Conservation (phyloP, 2,113 vertebrate species). For the Notothenia coriiceps region DNA sequence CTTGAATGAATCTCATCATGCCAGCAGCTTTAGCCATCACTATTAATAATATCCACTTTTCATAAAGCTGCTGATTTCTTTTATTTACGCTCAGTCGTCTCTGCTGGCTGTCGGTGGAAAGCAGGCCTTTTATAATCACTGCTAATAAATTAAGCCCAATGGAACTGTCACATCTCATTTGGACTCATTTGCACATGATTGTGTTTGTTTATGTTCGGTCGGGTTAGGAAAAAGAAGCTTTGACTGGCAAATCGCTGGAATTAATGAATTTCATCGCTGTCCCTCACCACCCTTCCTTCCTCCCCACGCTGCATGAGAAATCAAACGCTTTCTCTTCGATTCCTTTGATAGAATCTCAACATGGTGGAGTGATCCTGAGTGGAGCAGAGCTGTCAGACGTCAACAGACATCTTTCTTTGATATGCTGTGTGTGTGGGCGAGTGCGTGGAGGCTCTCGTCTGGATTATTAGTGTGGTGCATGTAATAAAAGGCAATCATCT, state of each 20-base stretch:
- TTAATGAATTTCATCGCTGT: slow-evolving; percentile 76
- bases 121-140: slow-evolving; percentile 73
- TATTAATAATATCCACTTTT: slow-evolving; percentile 82
- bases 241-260: slow-evolving; percentile 80
- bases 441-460: slow-evolving; percentile 11
- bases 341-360: slow-evolving; percentile 62
- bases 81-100: slow-evolving; percentile 74
- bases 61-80: slow-evolving; percentile 79
- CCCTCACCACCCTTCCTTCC: slow-evolving; percentile 32
- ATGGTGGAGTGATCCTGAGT: slow-evolving; percentile 59
- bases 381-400: slow-evolving; percentile 75
- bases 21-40: slow-evolving; percentile 71
- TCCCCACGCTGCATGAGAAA: slow-evolving; percentile 51
- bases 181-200: slow-evolving; percentile 81
- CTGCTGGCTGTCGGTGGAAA: slow-evolving; percentile 68
- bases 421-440: slow-evolving; percentile 29
- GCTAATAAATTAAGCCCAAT: slow-evolving; percentile 84
- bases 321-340: slow-evolving; percentile 67
- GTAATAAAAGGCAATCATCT: slow-evolving; percentile 73
- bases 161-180: slow-evolving; percentile 84
- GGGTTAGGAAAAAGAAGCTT: slow-evolving; percentile 67
- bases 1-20: slow-evolving; percentile 74
- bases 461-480: slow-evolving; percentile 60
- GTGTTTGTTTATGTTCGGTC: slow-evolving; percentile 82
- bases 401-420: slow-evolving; percentile 63